Evolutionary conservation across 1,140 invertebrate species (phyloP).

Genomic region (Drosophila bocki): DNA sequence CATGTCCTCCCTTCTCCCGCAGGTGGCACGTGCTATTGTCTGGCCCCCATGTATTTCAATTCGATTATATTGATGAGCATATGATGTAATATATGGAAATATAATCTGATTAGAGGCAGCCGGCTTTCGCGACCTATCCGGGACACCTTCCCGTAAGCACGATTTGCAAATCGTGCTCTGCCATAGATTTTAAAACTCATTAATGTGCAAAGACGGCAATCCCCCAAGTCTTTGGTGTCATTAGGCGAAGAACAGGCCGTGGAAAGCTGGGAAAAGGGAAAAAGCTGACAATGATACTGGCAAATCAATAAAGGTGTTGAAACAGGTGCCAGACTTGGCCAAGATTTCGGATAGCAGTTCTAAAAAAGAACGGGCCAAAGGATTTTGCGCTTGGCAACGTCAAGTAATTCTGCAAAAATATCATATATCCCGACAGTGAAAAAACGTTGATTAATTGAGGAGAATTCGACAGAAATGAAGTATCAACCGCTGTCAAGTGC

Average conservation of each 20-base stretch:
- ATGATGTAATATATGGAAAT: constrained; percentile 71
- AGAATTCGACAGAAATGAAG: constrained; percentile 7
- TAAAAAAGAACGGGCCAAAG: constrained; percentile 29
- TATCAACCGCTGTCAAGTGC: neutral
- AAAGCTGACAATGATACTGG: constrained; percentile 13
- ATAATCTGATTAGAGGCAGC: constrained; percentile 60
- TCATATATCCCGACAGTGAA: constrained; percentile 22
- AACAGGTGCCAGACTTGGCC: constrained; percentile 32
- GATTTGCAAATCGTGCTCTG: constrained; percentile 18
- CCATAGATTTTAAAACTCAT: constrained; percentile 60
- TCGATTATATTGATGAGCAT: constrained; percentile 63
- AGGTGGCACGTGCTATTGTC: constrained; percentile 53
- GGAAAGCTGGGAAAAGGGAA: neutral
- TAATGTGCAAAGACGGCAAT: constrained; percentile 48
- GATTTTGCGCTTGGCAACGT: constrained; percentile 33
- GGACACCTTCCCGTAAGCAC: neutral
- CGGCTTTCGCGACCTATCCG: constrained; percentile 8
- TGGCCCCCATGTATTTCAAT: constrained; percentile 55
- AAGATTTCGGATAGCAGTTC: constrained; percentile 33
- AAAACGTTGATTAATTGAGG: constrained; percentile 36
- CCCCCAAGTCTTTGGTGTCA: constrained; percentile 33
- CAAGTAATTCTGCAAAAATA: constrained; percentile 27
- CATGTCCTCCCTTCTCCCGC: neutral
- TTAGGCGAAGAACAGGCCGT: constrained; percentile 13
- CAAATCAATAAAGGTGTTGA: constrained; percentile 32